Conservation (phyloP, 2,797 vertebrate species). For the Lagothrix lagotricha region DNA sequence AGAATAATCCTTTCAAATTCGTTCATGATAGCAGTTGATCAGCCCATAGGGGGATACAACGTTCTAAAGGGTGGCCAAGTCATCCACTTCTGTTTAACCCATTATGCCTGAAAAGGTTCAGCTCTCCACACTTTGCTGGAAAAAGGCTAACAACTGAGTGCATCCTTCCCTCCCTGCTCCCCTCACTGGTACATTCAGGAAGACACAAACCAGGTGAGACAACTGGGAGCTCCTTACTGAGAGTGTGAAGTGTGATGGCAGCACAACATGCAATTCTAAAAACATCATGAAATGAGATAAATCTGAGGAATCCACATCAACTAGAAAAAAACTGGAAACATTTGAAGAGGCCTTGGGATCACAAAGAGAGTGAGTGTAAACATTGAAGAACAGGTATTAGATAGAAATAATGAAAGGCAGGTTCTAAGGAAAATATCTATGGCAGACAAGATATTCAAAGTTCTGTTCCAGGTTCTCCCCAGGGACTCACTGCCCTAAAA, state of each 20-base stretch:
- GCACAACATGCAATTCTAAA: not conserved
- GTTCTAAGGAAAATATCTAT: not conserved
- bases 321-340: not conserved
- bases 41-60: not conserved
- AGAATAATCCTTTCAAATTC: not conserved
- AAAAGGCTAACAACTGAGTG: not conserved
- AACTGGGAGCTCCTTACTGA: not conserved
- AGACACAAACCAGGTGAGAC: not conserved
- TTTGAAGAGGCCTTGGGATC: not conserved
- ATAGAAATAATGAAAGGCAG: not conserved
- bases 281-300: not conserved
- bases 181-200: not conserved
- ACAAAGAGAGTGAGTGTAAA: not conserved
- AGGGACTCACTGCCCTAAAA: not conserved
- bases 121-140: not conserved
- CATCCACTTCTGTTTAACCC: slow-evolving; percentile 19
- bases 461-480: not conserved
- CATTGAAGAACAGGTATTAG: not conserved
- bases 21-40: not conserved
- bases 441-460: not conserved
- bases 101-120: not conserved
- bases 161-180: not conserved
- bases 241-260: not conserved
- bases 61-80: not conserved
- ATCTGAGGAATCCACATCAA: not conserved